Percentiles rank a stretch among this genome's conserved stretches.
These are phyloP conservation scores for Girardinichthys multiradiatus DNA, from an alignment of 2,113 vertebrate species.

Conservation along the genomic window DNA sequence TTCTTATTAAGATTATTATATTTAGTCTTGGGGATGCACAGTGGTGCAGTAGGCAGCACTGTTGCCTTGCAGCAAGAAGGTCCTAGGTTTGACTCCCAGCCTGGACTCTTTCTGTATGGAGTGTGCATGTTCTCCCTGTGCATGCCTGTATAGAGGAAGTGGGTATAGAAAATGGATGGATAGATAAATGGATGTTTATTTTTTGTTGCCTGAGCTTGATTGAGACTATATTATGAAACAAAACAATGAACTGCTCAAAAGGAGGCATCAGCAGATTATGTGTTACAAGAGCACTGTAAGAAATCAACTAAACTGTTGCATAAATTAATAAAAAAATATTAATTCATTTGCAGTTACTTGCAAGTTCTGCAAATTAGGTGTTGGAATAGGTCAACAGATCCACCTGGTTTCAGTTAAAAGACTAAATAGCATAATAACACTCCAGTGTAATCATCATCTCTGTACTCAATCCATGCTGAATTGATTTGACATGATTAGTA, in stretches of 20 bases:
- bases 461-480: slow-evolving; percentile 26
- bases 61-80: too few species aligned
- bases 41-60: too few species aligned
- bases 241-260: background rate
- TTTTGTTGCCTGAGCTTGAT: background rate
- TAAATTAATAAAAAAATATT: background rate
- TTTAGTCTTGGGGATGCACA: too few species aligned
- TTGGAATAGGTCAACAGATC: slow-evolving; percentile 6
- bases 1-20: background rate
- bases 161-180: too few species aligned
- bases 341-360: background rate
- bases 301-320: slow-evolving; percentile 3
- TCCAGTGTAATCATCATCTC: slow-evolving; percentile 3
- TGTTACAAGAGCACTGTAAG: background rate
- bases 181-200: too few species aligned
- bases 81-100: too few species aligned
- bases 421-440: slow-evolving; percentile 12
- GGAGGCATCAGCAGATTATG: background rate
- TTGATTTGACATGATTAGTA: slow-evolving; percentile 34
- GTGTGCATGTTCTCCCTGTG: too few species aligned
- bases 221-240: background rate
- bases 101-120: too few species aligned
- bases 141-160: too few species aligned
- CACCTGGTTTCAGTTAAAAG: slow-evolving; percentile 4
- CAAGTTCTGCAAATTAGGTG: slow-evolving; percentile 2